These are phyloP conservation scores for Vanessa tameamea DNA, from an alignment of 1,140 invertebrate genomes.

Conservation along the genomic window DNA sequence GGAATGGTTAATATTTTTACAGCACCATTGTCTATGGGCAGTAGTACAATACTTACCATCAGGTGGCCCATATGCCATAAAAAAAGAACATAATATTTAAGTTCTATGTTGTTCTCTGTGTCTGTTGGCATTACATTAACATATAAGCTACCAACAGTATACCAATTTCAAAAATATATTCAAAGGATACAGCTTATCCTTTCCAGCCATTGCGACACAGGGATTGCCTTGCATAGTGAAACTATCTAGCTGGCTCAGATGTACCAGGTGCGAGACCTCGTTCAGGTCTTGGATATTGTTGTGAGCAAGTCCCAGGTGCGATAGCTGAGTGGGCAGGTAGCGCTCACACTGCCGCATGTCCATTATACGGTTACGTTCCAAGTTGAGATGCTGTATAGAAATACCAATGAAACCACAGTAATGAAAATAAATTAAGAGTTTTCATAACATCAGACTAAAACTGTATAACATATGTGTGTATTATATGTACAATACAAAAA, in stretches of 20 bases:
- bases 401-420: background rate
- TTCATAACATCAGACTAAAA: too few species aligned
- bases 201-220: constrained; percentile 87
- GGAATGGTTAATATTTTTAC: too few species aligned
- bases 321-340: constrained; percentile 88
- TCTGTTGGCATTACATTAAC: too few species aligned
- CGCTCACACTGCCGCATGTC: constrained; percentile 90
- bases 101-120: too few species aligned
- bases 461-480: too few species aligned
- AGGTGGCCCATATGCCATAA: too few species aligned
- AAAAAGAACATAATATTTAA: too few species aligned
- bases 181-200: constrained; percentile 86
- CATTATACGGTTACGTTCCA: constrained; percentile 93
- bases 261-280: constrained; percentile 90
- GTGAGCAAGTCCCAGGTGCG: constrained; percentile 89
- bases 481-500: too few species aligned
- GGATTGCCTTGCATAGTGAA: constrained; percentile 93
- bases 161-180: constrained; percentile 2
- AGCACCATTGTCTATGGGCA: too few species aligned
- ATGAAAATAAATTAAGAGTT: too few species aligned
- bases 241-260: constrained; percentile 88
- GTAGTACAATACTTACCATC: too few species aligned
- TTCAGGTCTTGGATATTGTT: constrained; percentile 93
- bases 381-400: constrained; percentile 86
- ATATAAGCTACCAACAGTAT: too few species aligned